Evolutionary conservation across 2,797 vertebrate species (phyloP), one percentile per base, ranked within the genome.

Genomic region (Lepidocolaptes lacrymiger): DNA sequence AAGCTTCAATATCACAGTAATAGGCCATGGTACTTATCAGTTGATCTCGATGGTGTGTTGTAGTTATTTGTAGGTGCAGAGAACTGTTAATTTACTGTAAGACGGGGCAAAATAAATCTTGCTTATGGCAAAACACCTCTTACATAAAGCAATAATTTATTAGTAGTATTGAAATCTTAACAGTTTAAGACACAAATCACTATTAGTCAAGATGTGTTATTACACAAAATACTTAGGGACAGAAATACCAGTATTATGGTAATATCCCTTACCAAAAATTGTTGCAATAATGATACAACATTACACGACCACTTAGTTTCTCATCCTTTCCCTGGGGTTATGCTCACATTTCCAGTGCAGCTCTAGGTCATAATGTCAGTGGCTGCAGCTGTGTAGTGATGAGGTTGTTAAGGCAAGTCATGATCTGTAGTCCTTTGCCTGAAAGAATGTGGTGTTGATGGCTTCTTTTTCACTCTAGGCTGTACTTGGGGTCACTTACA

Each of bases 1-100:
- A 76, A 79, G 13, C 14, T 95, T 87, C 26, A n/a, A 2, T 75
- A 44, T 62, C 22, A 28, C 6, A 48, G 27, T 54, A 84, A 64
- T 4, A n/a, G 20, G 21, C 36, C 32, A 3, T 71, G 58, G 46
- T n/a, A 19, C 30, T 67, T 44, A 15, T 5, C 0, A 1, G 20
- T 46, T 73, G 37, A 54, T 76, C 22, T 68, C 39, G 7, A 32
- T 32, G 23, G 12, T 41, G 7, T 68, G 9, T 73, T 92, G 11
- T 61, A 83, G 18, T 54, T 80, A 49, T 39, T 71, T 84, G 23
- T 46, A 14, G 6, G 4, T 18, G 16, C 73, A 26, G 12, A 54
- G 6, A 61, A 13, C 5, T 62, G 27, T 49, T 79, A 28, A 41
- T 24, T 80, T 54, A 81, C 18, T 4, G 2, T 34, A 67, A 49